phyloP scores from a whole-genome alignment of 2,113 vertebrate species.

The Holacanthus passer region DNA sequence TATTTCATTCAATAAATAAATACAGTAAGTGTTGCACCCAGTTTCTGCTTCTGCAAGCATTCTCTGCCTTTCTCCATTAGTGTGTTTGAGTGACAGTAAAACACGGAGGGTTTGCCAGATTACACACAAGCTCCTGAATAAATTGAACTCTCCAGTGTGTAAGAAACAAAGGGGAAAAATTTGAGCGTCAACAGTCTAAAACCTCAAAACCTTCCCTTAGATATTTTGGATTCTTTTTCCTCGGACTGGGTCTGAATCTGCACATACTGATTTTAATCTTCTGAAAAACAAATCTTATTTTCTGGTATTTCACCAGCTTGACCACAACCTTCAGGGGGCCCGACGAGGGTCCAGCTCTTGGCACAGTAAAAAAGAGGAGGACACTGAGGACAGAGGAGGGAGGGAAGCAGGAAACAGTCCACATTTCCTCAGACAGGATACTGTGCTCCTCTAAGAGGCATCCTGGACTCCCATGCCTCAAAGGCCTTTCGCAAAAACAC shows the following conservation, averaged over 20 bases:
- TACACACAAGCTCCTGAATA: background rate
- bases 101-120: background rate
- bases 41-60: too few species aligned
- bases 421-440: constrained; percentile 85
- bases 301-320: background rate
- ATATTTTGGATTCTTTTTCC: background rate
- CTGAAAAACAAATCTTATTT: background rate
- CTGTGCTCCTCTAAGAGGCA: constrained; percentile 77
- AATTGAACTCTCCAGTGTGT: background rate
- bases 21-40: background rate
- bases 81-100: background rate
- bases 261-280: background rate
- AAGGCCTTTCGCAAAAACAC: constrained; percentile 64
- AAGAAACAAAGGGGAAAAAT: background rate
- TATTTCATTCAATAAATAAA: background rate
- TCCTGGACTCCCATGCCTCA: constrained; percentile 78
- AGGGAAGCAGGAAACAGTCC: constrained; percentile 78
- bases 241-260: background rate
- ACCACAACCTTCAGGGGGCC: constrained; percentile 32
- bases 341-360: constrained; percentile 57
- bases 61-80: background rate
- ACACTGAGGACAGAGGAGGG: constrained; percentile 58
- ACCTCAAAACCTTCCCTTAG: too few species aligned
- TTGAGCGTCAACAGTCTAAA: background rate
- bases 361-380: constrained; percentile 48